A percentile compares a stretch with the other conserved stretches of the same genome.
These are phyloP conservation scores for Leptosomus discolor DNA, from an alignment of 2,113 vertebrate genomes.

Conservation along the genomic window DNA sequence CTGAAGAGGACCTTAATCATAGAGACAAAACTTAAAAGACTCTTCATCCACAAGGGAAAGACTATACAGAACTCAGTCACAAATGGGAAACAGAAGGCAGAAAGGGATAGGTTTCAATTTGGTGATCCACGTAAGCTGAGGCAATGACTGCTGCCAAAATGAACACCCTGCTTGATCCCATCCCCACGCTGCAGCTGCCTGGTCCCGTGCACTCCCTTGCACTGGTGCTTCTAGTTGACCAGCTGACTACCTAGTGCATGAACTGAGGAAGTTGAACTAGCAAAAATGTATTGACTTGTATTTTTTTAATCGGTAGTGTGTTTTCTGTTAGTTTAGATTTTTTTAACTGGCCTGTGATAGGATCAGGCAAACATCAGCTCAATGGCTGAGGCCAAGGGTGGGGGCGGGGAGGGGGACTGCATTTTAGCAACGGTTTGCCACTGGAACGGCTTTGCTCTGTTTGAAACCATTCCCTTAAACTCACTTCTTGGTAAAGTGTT, in stretches of 20 bases:
- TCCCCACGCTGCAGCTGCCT: background rate
- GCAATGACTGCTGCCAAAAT: background rate
- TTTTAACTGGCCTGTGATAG: background rate
- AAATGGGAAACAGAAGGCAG: background rate
- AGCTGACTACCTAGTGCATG: background rate
- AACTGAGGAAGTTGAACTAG: background rate
- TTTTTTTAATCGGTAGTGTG: background rate
- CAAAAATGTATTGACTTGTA: background rate
- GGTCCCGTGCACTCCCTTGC: background rate
- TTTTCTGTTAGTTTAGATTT: background rate
- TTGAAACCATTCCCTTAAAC: background rate
- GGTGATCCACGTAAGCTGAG: fast-evolving
- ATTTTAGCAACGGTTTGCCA: background rate
- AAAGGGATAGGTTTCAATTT: background rate
- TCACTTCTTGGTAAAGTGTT: background rate
- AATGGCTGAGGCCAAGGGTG: background rate
- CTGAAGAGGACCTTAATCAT: background rate
- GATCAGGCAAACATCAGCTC: background rate
- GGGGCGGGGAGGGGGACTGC: background rate
- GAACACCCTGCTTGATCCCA: background rate
- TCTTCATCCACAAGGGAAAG: background rate
- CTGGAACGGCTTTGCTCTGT: background rate
- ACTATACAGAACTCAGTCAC: background rate
- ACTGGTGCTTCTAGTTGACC: background rate
- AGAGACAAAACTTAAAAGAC: background rate